These are phyloP conservation scores for Orthonevra nobilis DNA, from an alignment of 2,888 invertebrate genomes.

Conservation along the genomic window DNA sequence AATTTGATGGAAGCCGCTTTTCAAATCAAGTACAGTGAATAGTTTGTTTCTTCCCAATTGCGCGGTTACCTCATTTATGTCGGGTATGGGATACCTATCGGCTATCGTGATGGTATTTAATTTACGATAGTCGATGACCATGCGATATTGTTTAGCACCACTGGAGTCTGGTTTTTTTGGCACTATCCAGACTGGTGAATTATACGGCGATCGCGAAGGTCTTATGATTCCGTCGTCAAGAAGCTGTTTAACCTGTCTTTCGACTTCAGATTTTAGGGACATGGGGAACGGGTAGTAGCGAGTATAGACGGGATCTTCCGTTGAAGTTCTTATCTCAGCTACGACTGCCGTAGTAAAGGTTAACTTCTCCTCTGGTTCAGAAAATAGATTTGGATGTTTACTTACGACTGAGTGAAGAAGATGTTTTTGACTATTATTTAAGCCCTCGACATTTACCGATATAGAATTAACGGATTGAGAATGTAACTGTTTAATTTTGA, in stretches of 20 bases:
- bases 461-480: constrained; percentile 13
- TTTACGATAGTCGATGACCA: constrained; percentile 47
- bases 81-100: constrained; percentile 43
- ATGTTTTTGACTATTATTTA: not conserved
- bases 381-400: constrained; percentile 39
- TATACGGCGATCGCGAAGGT: constrained; percentile 39
- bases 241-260: constrained; percentile 31
- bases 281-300: constrained; percentile 43
- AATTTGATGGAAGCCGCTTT: constrained; percentile 46
- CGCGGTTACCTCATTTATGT: too few relatives aligned
- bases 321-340: constrained; percentile 43
- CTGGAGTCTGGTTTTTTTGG: constrained; percentile 6
- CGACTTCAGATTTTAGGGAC: constrained; percentile 18
- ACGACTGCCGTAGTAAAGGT: constrained; percentile 46
- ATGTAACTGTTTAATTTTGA: constrained; percentile 17
- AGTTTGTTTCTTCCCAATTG: constrained; percentile 5
- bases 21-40: constrained; percentile 19
- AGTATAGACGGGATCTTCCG: constrained; percentile 33
- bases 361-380: constrained; percentile 36
- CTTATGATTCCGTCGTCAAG: constrained; percentile 43
- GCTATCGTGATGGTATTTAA: constrained; percentile 39
- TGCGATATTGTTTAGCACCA: constrained; percentile 1
- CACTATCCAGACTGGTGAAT: constrained; percentile 21
- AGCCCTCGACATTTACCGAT: not conserved
- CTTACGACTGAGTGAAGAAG: not conserved